These are phyloP conservation scores for Atta colombica DNA, from an alignment of 1,140 invertebrate genomes.

Conservation along the genomic window DNA sequence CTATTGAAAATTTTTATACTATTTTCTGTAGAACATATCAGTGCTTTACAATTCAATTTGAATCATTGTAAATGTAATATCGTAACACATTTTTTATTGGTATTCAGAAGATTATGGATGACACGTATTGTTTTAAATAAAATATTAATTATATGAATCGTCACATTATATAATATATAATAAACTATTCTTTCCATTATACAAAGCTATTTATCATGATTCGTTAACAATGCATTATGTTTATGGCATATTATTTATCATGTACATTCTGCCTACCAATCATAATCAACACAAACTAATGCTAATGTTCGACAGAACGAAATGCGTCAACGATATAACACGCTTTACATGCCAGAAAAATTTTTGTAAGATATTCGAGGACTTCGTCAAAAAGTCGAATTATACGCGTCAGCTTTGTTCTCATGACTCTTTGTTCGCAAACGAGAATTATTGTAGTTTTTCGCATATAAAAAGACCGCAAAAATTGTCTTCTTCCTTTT, in stretches of 20 bases:
- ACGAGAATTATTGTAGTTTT: slow-evolving; percentile 35
- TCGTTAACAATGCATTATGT: background rate
- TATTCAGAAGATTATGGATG: slow-evolving; percentile 3
- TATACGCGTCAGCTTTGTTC: slow-evolving; percentile 40
- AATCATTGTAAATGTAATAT: background rate
- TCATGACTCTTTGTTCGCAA: slow-evolving; percentile 14
- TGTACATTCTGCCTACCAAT: background rate
- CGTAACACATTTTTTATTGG: background rate
- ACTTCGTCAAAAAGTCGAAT: slow-evolving; percentile 24
- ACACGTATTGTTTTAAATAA: slow-evolving; percentile 28
- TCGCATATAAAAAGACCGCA: slow-evolving; percentile 12
- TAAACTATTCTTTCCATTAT: slow-evolving; percentile 25
- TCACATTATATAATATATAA: background rate
- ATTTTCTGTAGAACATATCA: background rate
- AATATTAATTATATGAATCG: slow-evolving; percentile 43
- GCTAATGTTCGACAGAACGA: slow-evolving; percentile 20
- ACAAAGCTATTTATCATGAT: slow-evolving; percentile 42
- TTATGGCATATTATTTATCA: slow-evolving; percentile 29
- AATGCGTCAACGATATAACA: background rate
- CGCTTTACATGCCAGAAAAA: slow-evolving; percentile 17
- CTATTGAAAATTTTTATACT: background rate
- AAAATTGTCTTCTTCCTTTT: background rate
- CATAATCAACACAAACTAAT: slow-evolving; percentile 18
- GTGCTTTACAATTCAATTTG: background rate
- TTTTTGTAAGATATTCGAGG: slow-evolving; percentile 22